phyloP scores from a whole-genome alignment of 1,140 invertebrate genomes.

The Oryctes rhinoceros region DNA sequence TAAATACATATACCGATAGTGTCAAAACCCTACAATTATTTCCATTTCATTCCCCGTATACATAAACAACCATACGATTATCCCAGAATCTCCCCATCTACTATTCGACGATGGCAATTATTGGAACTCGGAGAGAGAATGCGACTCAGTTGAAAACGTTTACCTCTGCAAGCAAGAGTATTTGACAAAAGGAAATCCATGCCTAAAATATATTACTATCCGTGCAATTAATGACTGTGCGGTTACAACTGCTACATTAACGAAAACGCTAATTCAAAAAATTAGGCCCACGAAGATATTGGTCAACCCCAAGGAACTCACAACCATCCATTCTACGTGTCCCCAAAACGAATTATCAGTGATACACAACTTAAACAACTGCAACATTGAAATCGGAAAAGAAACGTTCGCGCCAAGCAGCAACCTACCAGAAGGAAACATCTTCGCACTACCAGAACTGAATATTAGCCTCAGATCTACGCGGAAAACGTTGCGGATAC shows the following conservation, averaged over 20 bases:
- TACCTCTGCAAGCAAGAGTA: background rate
- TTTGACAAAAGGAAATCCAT: background rate
- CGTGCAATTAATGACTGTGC: background rate
- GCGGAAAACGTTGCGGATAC: too few relatives aligned
- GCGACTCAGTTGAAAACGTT: background rate
- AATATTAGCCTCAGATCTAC: too few relatives aligned
- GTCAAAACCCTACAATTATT: background rate
- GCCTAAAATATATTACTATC: background rate
- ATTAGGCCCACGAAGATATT: too few relatives aligned
- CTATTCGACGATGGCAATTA: background rate
- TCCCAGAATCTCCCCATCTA: background rate
- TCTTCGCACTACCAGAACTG: too few relatives aligned
- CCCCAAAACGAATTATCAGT: background rate
- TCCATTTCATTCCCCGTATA: background rate
- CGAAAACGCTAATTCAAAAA: constrained; percentile 1
- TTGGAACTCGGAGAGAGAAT: background rate
- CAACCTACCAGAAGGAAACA: too few relatives aligned
- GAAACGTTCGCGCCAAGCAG: too few relatives aligned
- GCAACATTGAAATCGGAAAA: too few relatives aligned
- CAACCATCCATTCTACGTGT: background rate
- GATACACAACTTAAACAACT: too few relatives aligned
- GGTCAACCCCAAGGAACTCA: background rate
- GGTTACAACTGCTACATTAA: background rate
- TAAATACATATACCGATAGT: background rate
- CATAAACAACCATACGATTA: background rate